Percentiles rank a stretch among this genome's conserved stretches.
phyloP scores from a whole-genome alignment of 2,113 vertebrate genomes.

The Dromaius novaehollandiae region DNA sequence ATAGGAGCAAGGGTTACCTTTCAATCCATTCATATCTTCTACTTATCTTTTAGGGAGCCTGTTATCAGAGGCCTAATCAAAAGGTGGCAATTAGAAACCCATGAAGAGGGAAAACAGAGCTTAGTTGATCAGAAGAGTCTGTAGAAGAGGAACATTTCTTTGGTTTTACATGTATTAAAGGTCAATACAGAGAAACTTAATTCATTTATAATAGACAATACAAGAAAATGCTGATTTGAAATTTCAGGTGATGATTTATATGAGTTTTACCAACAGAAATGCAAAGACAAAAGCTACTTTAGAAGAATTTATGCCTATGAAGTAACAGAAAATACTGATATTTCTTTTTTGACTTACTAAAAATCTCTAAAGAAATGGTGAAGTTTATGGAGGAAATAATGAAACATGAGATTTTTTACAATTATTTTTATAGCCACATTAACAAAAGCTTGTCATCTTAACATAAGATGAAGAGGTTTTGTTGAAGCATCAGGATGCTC shows the following conservation, averaged over 20 bases:
- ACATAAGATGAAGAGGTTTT: not conserved
- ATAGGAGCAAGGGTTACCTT: not conserved
- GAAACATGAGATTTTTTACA: not conserved
- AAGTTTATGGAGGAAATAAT: not conserved
- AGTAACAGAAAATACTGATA: not conserved
- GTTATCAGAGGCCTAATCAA: not conserved
- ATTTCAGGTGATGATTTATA: not conserved
- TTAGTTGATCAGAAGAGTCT: not conserved
- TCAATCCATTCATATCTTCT: not conserved
- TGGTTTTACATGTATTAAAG: no score
- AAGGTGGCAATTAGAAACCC: not conserved
- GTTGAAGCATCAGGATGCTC: not conserved
- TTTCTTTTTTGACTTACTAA: not conserved
- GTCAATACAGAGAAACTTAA: no score
- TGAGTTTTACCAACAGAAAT: not conserved
- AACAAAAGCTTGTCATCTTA: not conserved
- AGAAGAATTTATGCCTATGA: not conserved
- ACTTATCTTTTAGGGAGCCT: not conserved
- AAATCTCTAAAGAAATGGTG: not conserved
- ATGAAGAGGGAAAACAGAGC: not conserved
- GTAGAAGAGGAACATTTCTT: no score
- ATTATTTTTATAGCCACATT: not conserved
- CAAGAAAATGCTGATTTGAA: not conserved
- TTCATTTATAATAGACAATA: no score
- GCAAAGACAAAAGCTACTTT: not conserved